Evolutionary conservation across 2,888 invertebrate species (phyloP), one percentile per base, ranked within the genome.

Genomic region (Rhyacophila evoluta): DNA sequence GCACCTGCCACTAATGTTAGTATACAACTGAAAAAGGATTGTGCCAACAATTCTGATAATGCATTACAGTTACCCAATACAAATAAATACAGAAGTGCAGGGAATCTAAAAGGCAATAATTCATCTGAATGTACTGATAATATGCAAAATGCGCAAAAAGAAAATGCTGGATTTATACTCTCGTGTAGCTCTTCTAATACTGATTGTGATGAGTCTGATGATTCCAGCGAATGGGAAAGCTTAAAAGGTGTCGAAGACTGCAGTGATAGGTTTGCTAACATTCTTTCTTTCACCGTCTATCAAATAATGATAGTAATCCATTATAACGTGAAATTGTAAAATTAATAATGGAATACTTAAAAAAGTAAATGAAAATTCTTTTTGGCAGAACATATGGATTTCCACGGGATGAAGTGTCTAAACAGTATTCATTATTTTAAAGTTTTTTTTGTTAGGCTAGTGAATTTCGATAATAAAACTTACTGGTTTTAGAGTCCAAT

Each of bases 141-240:
- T 15, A 69, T 69, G 33, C 69, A 69, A 33, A 29, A 28, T 11
- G 10, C 15, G 6, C 11, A 29, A 25, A 69, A 28, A 69, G 69
- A 69, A 55, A 55, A 55, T 55, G 8, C 55, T 19, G 55, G 19
- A 10, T 55, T 55, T 8, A 55, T 55, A 55, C 55, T 19, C 19
- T 55, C 55, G 15, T 55, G 55, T 55, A 55, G 55, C 19, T 55
- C 55, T 55, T 55, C 55, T 55, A 55, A 55, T 55, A 8, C 55
- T 8, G 55, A 55, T n/a, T 67, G 69, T 29, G 67, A 67, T n/a
- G 68, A 79, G 3, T 71, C 74, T 19, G 78, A 75, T 12, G 78
- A 79, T 8, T 72, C 78, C 6, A 82, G 80, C 38, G 79, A 82
- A 71, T 82, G 82, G 80, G 82, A 80, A 38, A 80, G 78, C 38